Evolutionary conservation across 2,888 invertebrate species (phyloP).

Genomic region (Drosophila eohydei): DNA sequence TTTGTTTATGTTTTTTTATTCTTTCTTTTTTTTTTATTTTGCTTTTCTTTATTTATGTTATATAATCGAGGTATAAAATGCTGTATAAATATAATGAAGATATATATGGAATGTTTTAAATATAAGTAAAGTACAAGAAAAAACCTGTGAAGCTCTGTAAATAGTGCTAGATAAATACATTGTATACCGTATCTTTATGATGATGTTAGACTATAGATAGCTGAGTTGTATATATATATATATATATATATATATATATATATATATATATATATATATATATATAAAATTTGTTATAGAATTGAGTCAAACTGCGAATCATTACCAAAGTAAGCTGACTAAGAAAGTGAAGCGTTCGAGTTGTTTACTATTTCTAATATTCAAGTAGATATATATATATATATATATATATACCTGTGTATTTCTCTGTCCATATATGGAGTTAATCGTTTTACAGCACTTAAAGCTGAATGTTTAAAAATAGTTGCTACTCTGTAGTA

Average conservation of each 20-base stretch:
- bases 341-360: slow-evolving; percentile 24
- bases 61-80: slow-evolving; percentile 55
- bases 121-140: slow-evolving; percentile 4
- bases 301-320: neutral
- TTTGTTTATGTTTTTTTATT: slow-evolving; percentile 6
- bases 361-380: slow-evolving; percentile 31
- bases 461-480: slow-evolving; percentile 46
- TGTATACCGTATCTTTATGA: neutral
- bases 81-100: slow-evolving; percentile 49
- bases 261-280: no score
- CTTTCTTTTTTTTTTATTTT: slow-evolving; percentile 4
- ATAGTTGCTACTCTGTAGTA: slow-evolving; percentile 41
- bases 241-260: neutral
- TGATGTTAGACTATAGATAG: neutral
- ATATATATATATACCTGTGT: neutral
- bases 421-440: slow-evolving; percentile 7
- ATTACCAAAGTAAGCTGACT: slow-evolving; percentile 15
- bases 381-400: slow-evolving; percentile 5
- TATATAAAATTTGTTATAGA: no score
- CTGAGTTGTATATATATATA: neutral
- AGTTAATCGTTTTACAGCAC: slow-evolving; percentile 33
- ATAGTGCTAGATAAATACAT: neutral
- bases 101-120: slow-evolving; percentile 30
- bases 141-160: neutral
- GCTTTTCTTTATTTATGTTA: slow-evolving; percentile 60